These are phyloP conservation scores for Trachops cirrhosus DNA, from an alignment of 2,797 vertebrate species.

Conservation along the genomic window DNA sequence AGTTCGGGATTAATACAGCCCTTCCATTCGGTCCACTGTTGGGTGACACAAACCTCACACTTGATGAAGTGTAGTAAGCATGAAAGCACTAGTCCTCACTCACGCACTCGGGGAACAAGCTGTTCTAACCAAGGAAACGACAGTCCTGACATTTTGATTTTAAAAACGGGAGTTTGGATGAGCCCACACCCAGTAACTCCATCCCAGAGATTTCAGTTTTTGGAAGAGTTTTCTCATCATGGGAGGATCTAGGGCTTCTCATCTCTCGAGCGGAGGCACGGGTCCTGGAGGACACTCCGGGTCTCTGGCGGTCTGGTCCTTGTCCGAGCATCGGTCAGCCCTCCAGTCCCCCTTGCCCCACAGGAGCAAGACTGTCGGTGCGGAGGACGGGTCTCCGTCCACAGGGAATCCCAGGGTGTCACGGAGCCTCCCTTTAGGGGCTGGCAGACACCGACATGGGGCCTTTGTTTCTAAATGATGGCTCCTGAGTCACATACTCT, in stretches of 20 bases:
- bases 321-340: rapidly evolving
- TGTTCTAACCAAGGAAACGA: background rate
- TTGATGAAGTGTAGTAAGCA: background rate
- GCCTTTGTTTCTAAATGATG: background rate
- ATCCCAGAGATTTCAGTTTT: background rate
- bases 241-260: background rate
- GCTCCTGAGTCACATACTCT: background rate
- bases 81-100: background rate
- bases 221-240: background rate
- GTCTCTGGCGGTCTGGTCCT: background rate
- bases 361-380: rapidly evolving
- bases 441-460: rapidly evolving
- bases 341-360: background rate
- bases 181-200: background rate
- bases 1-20: background rate
- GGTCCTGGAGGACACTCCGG: background rate
- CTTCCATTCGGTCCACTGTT: background rate
- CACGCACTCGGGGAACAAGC: background rate
- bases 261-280: rapidly evolving
- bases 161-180: background rate
- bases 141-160: background rate
- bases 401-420: rapidly evolving
- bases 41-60: background rate
- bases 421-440: background rate
- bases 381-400: background rate